phyloP scores from a whole-genome alignment of 1,140 invertebrate species.

The Apis mellifera region DNA sequence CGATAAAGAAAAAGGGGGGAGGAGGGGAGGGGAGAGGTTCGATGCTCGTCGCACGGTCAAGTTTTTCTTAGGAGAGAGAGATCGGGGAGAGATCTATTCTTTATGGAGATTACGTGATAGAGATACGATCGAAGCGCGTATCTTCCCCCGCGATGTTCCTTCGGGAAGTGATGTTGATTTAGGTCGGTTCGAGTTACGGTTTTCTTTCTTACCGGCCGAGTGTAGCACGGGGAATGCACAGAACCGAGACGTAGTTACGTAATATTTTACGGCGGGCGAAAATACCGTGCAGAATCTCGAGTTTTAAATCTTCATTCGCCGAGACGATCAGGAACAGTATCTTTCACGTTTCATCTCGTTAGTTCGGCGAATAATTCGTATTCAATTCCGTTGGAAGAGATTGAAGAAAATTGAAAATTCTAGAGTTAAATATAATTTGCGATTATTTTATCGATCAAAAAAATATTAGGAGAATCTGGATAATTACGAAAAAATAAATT shows the following conservation, averaged over 20 bases:
- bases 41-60: slow-evolving; percentile 19
- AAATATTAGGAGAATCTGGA: too few relatives aligned
- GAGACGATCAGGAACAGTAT: background rate
- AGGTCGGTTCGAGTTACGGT: slow-evolving; percentile 22
- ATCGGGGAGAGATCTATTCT: slow-evolving; percentile 32
- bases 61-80: slow-evolving; percentile 17
- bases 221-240: slow-evolving; percentile 5
- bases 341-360: background rate
- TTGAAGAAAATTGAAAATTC: too few relatives aligned
- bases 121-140: slow-evolving; percentile 50
- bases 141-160: slow-evolving; percentile 29
- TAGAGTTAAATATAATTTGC: too few relatives aligned
- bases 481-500: too few relatives aligned
- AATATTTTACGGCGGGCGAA: slow-evolving; percentile 33
- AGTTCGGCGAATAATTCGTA: background rate
- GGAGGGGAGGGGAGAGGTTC: background rate
- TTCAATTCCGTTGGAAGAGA: too few relatives aligned
- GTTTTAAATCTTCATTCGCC: slow-evolving; percentile 2
- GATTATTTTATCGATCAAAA: too few relatives aligned
- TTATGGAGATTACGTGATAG: slow-evolving; percentile 58
- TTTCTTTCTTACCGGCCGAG: slow-evolving; percentile 38
- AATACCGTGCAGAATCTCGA: background rate
- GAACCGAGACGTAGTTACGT: background rate
- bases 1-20: slow-evolving; percentile 31
- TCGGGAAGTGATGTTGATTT: slow-evolving; percentile 39